Base-by-base conservation (phyloP, 2,888 invertebrate genomes). In the Theodoxus fluviatilis region DNA sequence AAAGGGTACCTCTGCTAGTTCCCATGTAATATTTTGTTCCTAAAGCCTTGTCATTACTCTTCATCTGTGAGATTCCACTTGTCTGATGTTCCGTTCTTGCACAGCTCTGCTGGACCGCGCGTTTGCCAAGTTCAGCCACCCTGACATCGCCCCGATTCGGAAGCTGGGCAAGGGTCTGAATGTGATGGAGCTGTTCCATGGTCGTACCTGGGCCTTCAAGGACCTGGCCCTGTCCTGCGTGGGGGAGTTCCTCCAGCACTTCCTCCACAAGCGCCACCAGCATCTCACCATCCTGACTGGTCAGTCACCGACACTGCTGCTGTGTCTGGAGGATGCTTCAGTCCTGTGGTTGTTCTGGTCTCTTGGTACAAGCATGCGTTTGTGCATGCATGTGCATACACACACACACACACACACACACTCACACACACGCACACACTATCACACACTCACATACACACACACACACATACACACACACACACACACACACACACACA, bases 201-300 rank as follows among this genome's bases (percentile, higher is more conserved):
- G 89, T 6, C 81, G 79, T 52, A 89, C 89, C 0, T 80, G 86
- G 77, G 87, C 89, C 4, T 89, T 89, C 80, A 89, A 89, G 76
- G 89, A 89, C 73, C 79, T 89, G 38, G 86, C 88, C 6, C 73
- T 89, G 73, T 81, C 82, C 9, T 83, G 86, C 71, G 81, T 89
- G 2, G 89, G 87, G 9, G 84, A 84, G 72, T 79, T 89, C 22
- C 76, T 87, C 69, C 77, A 87, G 57, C 85, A 87, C 73, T 88
- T 87, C 75, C 80, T 88, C 35, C 73, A 78, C 33, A 85, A 84
- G 72, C 73, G 81, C 22, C 78, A 84, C 67, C 80, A 81, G 15
- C 85, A 86, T 66, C 77, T 83, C 3, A 86, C 80, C 3, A 75
- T 87, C 47, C 66, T 88, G 68, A 86, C 83, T 7, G 84, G 86